Evolutionary conservation across 2,797 vertebrate genomes (phyloP).

Genomic region (Hoplostethus atlanticus): DNA sequence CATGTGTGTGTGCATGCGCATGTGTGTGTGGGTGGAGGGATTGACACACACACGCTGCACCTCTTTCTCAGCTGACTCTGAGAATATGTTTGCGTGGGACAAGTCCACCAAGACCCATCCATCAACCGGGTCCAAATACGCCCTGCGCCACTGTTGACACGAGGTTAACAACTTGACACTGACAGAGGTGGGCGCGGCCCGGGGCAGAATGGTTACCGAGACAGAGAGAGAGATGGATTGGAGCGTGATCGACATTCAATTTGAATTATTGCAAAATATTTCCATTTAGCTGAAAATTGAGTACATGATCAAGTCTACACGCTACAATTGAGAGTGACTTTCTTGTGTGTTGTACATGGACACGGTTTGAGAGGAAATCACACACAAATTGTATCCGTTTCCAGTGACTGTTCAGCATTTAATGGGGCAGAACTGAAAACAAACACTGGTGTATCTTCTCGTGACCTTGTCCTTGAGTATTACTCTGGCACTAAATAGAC

Average conservation of each 20-base stretch:
- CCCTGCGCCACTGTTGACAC: conserved; percentile 85
- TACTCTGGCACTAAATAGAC: conserved; percentile 46
- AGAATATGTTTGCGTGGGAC: conserved; percentile 86
- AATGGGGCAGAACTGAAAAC: conserved; percentile 45
- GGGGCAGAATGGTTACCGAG: conserved; percentile 60
- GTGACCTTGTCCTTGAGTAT: conserved; percentile 44
- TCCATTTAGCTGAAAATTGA: conserved; percentile 76
- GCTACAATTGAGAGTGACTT: conserved; percentile 43
- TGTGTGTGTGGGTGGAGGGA: conserved; percentile 64
- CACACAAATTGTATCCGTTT: conserved; percentile 18
- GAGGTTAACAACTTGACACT: conserved; percentile 91
- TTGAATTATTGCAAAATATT: conserved; percentile 82
- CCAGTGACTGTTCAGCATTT: conserved; percentile 10
- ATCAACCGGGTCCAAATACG: conserved; percentile 84
- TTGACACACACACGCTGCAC: conserved; percentile 70
- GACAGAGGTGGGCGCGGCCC: conserved; percentile 80
- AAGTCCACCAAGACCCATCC: conserved; percentile 89
- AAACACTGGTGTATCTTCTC: conserved; percentile 28
- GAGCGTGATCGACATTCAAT: conserved; percentile 81
- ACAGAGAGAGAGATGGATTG: conserved; percentile 74
- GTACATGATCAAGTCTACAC: conserved; percentile 52
- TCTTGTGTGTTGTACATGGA: neutral
- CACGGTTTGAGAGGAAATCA: conserved; percentile 13
- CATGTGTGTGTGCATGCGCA: conserved; percentile 49
- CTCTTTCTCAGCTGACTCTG: conserved; percentile 82